A percentile compares a stretch with the other conserved stretches of the same genome.
Evolutionary conservation across 2,113 vertebrate genomes (phyloP).

Genomic region (Gulo gulo): DNA sequence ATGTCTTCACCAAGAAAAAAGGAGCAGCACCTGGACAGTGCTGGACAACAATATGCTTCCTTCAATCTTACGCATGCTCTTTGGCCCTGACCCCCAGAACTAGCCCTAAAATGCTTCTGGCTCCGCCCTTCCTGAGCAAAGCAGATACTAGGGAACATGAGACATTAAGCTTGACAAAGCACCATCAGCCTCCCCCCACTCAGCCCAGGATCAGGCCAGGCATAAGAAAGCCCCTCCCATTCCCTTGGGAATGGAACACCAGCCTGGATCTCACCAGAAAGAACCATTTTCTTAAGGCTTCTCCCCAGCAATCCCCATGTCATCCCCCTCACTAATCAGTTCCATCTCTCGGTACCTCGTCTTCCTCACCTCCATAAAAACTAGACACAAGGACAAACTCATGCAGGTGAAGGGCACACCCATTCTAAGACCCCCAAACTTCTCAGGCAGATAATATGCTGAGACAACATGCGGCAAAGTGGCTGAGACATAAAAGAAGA

Average conservation of each 20-base stretch:
- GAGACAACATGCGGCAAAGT: slow-evolving; percentile 1
- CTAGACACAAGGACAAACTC: not conserved
- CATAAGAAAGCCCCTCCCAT: slow-evolving; percentile 57
- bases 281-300: slow-evolving; percentile 34
- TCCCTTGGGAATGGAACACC: slow-evolving; percentile 52
- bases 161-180: slow-evolving; percentile 55
- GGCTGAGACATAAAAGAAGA: slow-evolving; percentile 62
- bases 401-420: not conserved
- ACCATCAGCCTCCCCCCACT: slow-evolving; percentile 30
- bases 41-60: not conserved
- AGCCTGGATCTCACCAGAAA: slow-evolving; percentile 46
- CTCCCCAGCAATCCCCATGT: not conserved
- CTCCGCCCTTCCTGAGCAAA: slow-evolving; percentile 21
- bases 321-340: not conserved
- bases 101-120: slow-evolving; percentile 16
- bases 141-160: slow-evolving; percentile 41
- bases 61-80: not conserved
- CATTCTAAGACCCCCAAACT: not conserved
- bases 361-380: not conserved
- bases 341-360: not conserved
- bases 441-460: slow-evolving; percentile 7
- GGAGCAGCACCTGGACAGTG: not conserved
- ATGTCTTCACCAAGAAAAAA: not conserved
- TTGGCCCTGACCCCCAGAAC: not conserved
- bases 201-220: slow-evolving; percentile 34